Evolutionary conservation across 2,888 invertebrate species (phyloP).

Genomic region (Lasius fuliginosus): DNA sequence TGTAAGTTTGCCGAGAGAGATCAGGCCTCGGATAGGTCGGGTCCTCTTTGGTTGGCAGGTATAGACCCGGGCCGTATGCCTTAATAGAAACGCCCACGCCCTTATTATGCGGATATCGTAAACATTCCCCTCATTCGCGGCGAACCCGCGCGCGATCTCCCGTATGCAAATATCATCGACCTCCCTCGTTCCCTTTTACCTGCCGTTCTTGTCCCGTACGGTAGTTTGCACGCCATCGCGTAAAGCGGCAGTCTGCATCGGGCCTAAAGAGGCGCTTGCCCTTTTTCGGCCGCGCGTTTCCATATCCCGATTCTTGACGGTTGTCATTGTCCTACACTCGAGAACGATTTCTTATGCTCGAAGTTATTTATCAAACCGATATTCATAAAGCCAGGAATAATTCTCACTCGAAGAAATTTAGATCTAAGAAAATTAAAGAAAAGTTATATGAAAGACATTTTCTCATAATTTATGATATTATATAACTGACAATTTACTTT

Average conservation of each 20-base stretch:
- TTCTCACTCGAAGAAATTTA: not conserved
- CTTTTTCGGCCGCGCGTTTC: slow-evolving; percentile 33
- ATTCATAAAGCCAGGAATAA: not conserved
- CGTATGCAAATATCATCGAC: slow-evolving; percentile 75
- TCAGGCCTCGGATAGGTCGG: slow-evolving; percentile 69
- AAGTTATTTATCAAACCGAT: not conserved
- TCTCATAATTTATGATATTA: slow-evolving; percentile 5
- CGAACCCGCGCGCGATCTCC: slow-evolving; percentile 68
- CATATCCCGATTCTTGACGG: not conserved
- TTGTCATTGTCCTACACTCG: not conserved
- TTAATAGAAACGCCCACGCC: slow-evolving; percentile 79
- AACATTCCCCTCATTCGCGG: slow-evolving; percentile 76
- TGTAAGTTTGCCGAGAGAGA: slow-evolving; percentile 60
- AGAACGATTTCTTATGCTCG: not conserved
- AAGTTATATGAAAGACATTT: not conserved
- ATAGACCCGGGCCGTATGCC: slow-evolving; percentile 66
- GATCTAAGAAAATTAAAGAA: not conserved
- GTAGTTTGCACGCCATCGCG: slow-evolving; percentile 78
- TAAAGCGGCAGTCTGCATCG: slow-evolving; percentile 67
- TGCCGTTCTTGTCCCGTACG: slow-evolving; percentile 47
- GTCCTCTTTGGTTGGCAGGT: slow-evolving; percentile 49
- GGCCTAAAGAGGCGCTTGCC: slow-evolving; percentile 29
- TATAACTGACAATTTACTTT: not conserved
- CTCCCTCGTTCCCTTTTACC: slow-evolving; percentile 57
- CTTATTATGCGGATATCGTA: slow-evolving; percentile 80